These are phyloP conservation scores for Nothoprocta perdicaria DNA, from an alignment of 2,113 vertebrate genomes.

Conservation along the genomic window DNA sequence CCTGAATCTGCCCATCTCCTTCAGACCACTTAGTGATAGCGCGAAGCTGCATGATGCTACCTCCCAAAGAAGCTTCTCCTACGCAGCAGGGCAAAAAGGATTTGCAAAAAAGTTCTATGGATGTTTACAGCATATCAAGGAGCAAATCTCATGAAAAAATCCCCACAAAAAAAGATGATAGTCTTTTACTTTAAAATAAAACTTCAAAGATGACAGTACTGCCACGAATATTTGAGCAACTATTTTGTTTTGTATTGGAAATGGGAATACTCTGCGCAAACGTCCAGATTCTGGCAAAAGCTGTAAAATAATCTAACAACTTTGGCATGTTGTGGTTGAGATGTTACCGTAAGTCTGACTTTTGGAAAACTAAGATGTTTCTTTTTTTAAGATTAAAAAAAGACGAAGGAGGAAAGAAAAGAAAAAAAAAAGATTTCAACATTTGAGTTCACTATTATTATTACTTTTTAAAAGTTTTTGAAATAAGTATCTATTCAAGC, in stretches of 20 bases:
- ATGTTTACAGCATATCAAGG: background rate
- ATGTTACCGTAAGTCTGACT: slow-evolving; percentile 63
- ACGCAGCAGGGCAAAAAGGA: background rate
- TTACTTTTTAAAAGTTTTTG: background rate
- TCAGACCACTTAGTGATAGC: background rate
- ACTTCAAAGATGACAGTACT: background rate
- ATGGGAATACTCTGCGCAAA: slow-evolving; percentile 38
- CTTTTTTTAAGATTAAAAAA: slow-evolving; percentile 3
- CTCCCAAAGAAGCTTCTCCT: background rate
- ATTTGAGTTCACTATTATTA: slow-evolving; percentile 30
- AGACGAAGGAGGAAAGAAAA: background rate
- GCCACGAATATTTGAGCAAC: slow-evolving; percentile 48
- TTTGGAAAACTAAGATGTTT: slow-evolving; percentile 44
- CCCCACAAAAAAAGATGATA: background rate
- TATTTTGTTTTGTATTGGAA: slow-evolving; percentile 60
- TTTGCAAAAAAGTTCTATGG: background rate
- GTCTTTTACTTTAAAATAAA: background rate
- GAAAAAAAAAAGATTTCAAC: background rate
- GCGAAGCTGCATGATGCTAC: background rate
- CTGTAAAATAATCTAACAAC: slow-evolving; percentile 66
- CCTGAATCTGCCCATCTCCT: background rate
- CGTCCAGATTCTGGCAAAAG: slow-evolving; percentile 30
- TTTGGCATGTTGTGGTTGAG: slow-evolving; percentile 65
- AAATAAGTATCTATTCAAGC: background rate
- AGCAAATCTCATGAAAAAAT: background rate